Conservation (phyloP, 2,888 invertebrate genomes). For the Stictocephala bisonia region DNA sequence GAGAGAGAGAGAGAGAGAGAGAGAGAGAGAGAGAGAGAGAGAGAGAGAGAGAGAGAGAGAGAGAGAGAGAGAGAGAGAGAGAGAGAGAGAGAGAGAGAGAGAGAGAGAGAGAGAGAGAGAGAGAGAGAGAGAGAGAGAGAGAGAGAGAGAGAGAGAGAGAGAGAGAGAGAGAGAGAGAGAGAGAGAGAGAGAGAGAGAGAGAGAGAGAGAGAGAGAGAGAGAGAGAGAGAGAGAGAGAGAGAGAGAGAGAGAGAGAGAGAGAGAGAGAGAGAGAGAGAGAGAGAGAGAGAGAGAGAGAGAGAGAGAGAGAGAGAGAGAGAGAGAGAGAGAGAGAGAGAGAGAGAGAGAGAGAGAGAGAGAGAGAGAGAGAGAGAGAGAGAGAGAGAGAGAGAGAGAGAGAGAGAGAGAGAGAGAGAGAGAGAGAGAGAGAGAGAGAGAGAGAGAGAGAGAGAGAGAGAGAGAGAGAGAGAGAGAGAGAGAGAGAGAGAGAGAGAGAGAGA, state of each 20-base stretch:
- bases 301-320: background rate
- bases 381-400: background rate
- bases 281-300: background rate
- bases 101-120: background rate
- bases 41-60: background rate
- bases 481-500: background rate
- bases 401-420: background rate
- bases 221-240: background rate
- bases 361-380: background rate
- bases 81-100: background rate
- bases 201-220: background rate
- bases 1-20: background rate
- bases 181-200: background rate
- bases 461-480: slow-evolving; percentile 2
- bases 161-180: background rate
- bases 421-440: background rate
- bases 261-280: background rate
- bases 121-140: background rate
- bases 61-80: background rate
- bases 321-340: background rate
- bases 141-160: background rate
- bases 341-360: background rate
- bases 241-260: background rate
- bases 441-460: background rate
- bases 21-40: background rate